Percentiles rank a stretch among this genome's conserved stretches.
Evolutionary conservation across 1,140 invertebrate genomes (phyloP).

Genomic region (Manduca sexta): DNA sequence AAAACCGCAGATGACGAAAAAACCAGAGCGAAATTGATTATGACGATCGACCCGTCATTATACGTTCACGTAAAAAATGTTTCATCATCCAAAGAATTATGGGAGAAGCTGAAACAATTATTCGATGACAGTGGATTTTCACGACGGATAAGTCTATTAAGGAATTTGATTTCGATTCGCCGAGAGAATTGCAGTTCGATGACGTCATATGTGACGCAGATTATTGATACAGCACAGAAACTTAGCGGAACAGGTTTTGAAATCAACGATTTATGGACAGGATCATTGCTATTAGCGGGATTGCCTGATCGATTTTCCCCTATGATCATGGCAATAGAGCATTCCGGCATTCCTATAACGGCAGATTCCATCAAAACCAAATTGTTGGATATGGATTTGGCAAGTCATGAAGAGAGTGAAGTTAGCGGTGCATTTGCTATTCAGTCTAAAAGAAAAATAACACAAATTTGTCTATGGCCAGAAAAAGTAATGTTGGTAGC

Average conservation of each 20-base stretch:
- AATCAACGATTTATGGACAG: constrained; percentile 3
- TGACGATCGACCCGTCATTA: constrained; percentile 10
- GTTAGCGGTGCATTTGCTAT: too few relatives aligned
- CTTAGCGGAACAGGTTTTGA: constrained; percentile 10
- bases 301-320: not conserved
- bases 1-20: not conserved
- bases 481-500: too few relatives aligned
- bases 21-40: constrained; percentile 14
- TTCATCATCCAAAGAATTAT: constrained; percentile 23
- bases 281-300: constrained; percentile 7
- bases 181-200: constrained; percentile 13
- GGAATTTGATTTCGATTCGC: constrained; percentile 12
- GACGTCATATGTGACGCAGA: constrained; percentile 10
- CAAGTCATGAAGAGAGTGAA: too few relatives aligned
- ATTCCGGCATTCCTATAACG: too few relatives aligned
- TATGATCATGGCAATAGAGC: too few relatives aligned
- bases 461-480: too few relatives aligned
- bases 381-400: too few relatives aligned
- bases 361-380: too few relatives aligned
- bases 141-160: constrained; percentile 10
- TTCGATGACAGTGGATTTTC: constrained; percentile 24
- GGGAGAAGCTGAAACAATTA: constrained; percentile 25
- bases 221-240: constrained; percentile 12
- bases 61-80: constrained; percentile 34
- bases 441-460: too few relatives aligned